A percentile compares a stretch with the other conserved stretches of the same genome.
Conservation (phyloP, 2,113 vertebrate species). For the Pedionomus torquatus region DNA sequence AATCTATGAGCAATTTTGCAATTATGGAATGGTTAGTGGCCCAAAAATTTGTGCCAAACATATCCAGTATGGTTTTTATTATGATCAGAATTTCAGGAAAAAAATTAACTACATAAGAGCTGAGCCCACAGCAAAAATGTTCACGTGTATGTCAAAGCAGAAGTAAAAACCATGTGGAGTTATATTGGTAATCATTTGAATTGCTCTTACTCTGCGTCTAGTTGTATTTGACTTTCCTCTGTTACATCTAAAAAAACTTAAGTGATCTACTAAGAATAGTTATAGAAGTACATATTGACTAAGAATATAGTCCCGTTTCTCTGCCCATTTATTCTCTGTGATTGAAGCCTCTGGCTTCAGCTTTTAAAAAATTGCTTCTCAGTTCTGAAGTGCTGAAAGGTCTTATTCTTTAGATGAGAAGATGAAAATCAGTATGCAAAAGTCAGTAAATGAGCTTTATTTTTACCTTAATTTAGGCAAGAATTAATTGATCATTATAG, state of each 20-base stretch:
- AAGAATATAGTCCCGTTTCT: not conserved
- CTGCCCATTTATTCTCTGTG: not conserved
- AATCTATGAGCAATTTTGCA: not conserved
- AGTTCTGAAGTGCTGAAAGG: not conserved
- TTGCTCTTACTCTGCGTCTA: not conserved
- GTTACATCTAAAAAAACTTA: not conserved
- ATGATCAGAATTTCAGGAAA: not conserved
- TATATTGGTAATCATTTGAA: not conserved
- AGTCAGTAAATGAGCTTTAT: not conserved
- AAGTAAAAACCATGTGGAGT: not conserved
- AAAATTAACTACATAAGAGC: fast-evolving
- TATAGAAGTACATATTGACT: not conserved
- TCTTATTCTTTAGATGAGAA: not conserved
- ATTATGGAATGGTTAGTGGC: not conserved
- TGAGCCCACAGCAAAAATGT: not conserved
- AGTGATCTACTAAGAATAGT: not conserved
- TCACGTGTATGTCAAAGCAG: not conserved
- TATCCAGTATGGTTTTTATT: not conserved
- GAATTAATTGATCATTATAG: conserved; percentile 92
- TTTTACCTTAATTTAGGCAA: conserved; percentile 77
- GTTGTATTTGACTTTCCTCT: not conserved
- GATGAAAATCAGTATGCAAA: not conserved
- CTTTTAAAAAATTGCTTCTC: not conserved
- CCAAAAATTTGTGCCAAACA: not conserved
- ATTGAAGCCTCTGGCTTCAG: not conserved